Evolutionary conservation across 2,113 vertebrate species (phyloP), one percentile per base, ranked within the genome.

Genomic region (Agelaius phoeniceus): DNA sequence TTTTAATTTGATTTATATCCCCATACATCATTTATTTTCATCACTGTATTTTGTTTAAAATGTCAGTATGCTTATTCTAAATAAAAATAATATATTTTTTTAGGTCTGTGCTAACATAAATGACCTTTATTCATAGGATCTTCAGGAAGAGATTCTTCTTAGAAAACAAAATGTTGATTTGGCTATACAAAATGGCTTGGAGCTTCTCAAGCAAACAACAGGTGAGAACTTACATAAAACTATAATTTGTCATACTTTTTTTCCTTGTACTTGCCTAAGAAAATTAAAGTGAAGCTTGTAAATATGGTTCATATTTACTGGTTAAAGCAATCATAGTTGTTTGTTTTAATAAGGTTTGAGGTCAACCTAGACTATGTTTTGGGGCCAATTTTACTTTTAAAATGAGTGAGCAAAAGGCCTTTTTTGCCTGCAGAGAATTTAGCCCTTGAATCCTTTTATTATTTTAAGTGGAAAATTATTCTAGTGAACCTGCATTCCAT

Each of bases 131-230:
- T 94, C 85, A 68, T 97, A 99, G 99, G 98, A 97, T 63, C 98
- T 99, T 88, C 98, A 99, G 93, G 98, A 98, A 83, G 99, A 99
- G 94, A 99, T 99, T 94, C 89, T 98, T 80, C 96, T 98, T 91
- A 98, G 98, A 93, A 99, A 98, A 96, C 98, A 98, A 94, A 98
- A 98, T 85, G 98, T 99, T 73, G 99, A 99, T 93, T 98, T 99
- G 91, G 99, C 99, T 28, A 91, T 99, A 92, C 98, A 97, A 83
- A 99, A 99, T 94, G 99, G 99, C 66, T 97, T 99, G 97, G 99
- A 99, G 87, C 98, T 99, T 44, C 98, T 99, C 78, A 99, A 99
- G 93, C 99, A 99, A 95, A 99, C 99, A 83, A 99, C 99, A 98
- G 99, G 99, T 99, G 96, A 97, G 98, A 87, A 33, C 9, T 68